Percentiles rank a stretch among this genome's conserved stretches.
phyloP scores from a whole-genome alignment of 37 sponge, comb jelly and placozoan species.

The Tethya wilhelma region DNA sequence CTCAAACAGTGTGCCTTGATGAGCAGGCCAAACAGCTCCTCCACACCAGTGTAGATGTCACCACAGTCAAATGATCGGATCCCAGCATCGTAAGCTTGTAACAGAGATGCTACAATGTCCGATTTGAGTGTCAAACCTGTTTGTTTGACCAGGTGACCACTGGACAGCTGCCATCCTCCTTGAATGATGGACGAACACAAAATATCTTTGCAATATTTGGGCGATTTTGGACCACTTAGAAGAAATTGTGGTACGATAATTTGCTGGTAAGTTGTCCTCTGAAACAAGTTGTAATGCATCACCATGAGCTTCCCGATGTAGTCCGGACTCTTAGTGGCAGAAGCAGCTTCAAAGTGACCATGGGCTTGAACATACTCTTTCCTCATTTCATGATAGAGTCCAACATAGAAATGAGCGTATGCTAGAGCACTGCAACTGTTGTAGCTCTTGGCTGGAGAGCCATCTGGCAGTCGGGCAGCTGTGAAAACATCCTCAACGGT shows the following conservation, averaged over 20 bases:
- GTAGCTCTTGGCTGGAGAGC: conserved; percentile 30
- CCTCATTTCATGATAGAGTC: conserved; percentile 33
- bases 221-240: neutral
- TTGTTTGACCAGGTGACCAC: conserved; percentile 23
- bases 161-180: conserved; percentile 72
- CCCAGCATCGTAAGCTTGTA: conserved; percentile 34
- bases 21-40: conserved; percentile 49
- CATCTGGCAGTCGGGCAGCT: conserved; percentile 13
- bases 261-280: neutral
- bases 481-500: conserved; percentile 37
- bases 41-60: conserved; percentile 83
- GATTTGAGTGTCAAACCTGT: neutral
- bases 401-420: conserved; percentile 72
- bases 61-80: conserved; percentile 67
- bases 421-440: conserved; percentile 61
- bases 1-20: conserved; percentile 16
- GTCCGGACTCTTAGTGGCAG: conserved; percentile 50
- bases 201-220: too few species aligned
- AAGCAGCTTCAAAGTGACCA: conserved; percentile 45
- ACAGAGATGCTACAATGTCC: conserved; percentile 8
- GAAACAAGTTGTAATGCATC: conserved; percentile 35
- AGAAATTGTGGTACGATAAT: neutral
- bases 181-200: conserved; percentile 39
- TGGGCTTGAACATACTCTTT: conserved; percentile 4
- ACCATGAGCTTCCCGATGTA: conserved; percentile 62